Conservation (phyloP, 2,797 vertebrate genomes). For the Aphelocoma californica region DNA sequence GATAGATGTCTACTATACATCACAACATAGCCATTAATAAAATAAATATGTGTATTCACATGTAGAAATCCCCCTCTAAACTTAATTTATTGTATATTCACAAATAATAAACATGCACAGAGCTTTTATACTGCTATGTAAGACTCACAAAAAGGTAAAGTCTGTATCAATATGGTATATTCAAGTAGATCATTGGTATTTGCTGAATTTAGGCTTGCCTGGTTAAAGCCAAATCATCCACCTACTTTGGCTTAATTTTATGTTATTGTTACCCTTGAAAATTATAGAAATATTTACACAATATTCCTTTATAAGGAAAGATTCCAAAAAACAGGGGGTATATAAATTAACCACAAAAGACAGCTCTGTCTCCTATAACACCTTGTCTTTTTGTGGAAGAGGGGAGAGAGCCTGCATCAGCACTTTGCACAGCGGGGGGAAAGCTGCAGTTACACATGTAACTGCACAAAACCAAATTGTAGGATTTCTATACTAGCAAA, state of each 20-base stretch:
- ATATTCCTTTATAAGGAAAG: not conserved
- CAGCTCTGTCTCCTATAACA: not conserved
- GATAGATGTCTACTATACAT: not conserved
- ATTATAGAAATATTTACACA: not conserved
- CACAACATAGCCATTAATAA: not conserved
- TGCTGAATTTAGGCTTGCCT: not conserved
- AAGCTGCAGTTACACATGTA: not conserved
- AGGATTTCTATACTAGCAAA: not conserved
- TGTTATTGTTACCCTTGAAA: not conserved
- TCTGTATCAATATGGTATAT: not conserved
- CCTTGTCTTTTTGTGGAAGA: not conserved
- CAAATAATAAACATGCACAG: not conserved
- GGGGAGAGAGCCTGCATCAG: not conserved
- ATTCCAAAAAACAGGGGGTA: rapidly evolving
- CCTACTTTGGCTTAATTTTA: not conserved
- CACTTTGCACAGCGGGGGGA: not conserved
- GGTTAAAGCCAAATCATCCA: not conserved
- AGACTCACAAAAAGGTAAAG: not conserved
- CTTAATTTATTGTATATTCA: not conserved
- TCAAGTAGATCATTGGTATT: not conserved
- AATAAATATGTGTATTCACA: not conserved
- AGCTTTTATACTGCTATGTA: not conserved
- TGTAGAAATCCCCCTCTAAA: not conserved
- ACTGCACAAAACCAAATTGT: not conserved
- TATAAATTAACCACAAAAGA: not conserved